These are phyloP conservation scores for Hyles vespertilio DNA, from an alignment of 1,140 invertebrate genomes.

Conservation along the genomic window DNA sequence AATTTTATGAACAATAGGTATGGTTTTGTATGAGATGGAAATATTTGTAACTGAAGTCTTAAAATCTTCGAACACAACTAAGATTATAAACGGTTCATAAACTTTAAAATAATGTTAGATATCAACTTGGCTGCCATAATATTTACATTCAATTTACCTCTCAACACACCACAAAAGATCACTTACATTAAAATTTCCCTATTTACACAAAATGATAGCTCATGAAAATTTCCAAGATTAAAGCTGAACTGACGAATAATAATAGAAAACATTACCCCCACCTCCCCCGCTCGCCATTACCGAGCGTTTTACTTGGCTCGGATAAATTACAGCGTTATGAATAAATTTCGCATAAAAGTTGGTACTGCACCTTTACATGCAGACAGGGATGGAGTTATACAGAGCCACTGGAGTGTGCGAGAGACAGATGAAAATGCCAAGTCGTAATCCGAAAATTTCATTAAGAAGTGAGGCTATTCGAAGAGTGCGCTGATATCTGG, in stretches of 20 bases:
- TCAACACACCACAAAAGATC: not conserved
- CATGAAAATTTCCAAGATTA: constrained; percentile 49
- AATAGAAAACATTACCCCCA: constrained; percentile 61
- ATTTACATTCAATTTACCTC: not conserved
- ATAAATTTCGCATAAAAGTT: constrained; percentile 74
- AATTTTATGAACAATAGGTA: no score
- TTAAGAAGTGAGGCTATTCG: constrained; percentile 69
- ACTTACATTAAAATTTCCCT: constrained; percentile 8
- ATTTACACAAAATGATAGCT: constrained; percentile 44
- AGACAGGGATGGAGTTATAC: constrained; percentile 43
- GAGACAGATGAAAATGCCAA: constrained; percentile 30
- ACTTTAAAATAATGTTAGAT: no score
- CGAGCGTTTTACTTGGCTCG: constrained; percentile 56
- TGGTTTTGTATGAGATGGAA: no score
- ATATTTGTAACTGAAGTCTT: no score
- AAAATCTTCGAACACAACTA: no score
- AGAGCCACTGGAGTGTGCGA: constrained; percentile 19
- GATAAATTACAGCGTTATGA: constrained; percentile 74
- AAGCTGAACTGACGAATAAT: constrained; percentile 59
- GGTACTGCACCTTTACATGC: constrained; percentile 61
- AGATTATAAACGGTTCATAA: no score
- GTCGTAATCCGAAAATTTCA: constrained; percentile 74
- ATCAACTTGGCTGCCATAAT: no score
- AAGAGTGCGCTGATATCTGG: constrained; percentile 65
- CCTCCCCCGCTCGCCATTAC: constrained; percentile 48